Conservation (phyloP, 2,888 invertebrate species). For the Ophion ventricosus region DNA sequence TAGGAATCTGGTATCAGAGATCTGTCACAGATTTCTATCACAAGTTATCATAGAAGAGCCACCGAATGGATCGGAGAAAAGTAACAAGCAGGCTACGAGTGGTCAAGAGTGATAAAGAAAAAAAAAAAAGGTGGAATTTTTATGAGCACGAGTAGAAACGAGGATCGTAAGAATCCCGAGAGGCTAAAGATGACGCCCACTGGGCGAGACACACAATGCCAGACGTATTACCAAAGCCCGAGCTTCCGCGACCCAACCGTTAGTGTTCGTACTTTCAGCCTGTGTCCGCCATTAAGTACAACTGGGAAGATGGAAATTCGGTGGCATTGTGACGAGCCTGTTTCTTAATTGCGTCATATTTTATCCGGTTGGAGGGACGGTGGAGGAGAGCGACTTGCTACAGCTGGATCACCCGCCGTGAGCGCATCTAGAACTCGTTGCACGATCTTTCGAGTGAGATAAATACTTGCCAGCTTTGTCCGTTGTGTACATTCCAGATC, state of each 20-base stretch:
- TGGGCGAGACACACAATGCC: conserved; percentile 73
- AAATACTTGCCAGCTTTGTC: conserved; percentile 55
- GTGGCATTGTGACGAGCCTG: conserved; percentile 68
- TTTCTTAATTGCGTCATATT: conserved; percentile 65
- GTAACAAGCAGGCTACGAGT: background rate
- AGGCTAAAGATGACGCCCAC: conserved; percentile 71
- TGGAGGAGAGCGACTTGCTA: background rate
- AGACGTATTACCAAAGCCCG: conserved; percentile 69
- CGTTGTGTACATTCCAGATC: conserved; percentile 28
- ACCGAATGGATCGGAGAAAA: background rate
- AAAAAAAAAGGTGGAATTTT: background rate
- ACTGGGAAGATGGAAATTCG: conserved; percentile 65
- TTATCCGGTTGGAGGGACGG: conserved; percentile 37
- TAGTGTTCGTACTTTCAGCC: conserved; percentile 8
- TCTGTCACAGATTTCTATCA: background rate
- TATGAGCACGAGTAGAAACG: background rate
- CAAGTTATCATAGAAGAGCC: background rate
- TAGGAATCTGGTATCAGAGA: background rate
- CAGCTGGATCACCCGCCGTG: conserved; percentile 55
- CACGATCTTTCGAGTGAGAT: conserved; percentile 51
- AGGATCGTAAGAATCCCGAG: background rate
- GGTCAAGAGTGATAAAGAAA: background rate
- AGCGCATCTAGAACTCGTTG: conserved; percentile 40
- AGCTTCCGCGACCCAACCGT: conserved; percentile 70
- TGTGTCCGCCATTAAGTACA: conserved; percentile 74